phyloP scores from a whole-genome alignment of 2,113 vertebrate species.

The Emydura subglobosa region DNA sequence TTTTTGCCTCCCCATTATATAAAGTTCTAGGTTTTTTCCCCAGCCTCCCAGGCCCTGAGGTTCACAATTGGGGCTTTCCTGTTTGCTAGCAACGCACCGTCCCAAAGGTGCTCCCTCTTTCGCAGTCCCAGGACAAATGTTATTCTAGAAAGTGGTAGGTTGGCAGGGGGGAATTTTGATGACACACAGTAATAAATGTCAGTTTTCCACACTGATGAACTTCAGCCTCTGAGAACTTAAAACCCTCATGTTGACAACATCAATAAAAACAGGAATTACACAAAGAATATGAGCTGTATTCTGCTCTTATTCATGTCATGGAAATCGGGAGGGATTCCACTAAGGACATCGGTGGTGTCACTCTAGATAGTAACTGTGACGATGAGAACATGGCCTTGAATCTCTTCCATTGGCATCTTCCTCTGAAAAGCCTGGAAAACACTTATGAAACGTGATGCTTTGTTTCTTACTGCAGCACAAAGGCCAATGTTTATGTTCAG shows the following conservation, averaged over 20 bases:
- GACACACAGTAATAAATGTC: not conserved
- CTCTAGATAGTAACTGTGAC: not conserved
- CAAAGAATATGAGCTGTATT: not conserved
- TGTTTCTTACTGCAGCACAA: not conserved
- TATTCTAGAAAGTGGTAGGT: not conserved
- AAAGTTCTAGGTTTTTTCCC: not conserved
- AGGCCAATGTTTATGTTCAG: not conserved
- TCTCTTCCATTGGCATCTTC: not conserved
- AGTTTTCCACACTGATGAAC: not conserved
- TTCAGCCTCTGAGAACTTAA: not conserved
- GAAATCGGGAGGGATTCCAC: not conserved
- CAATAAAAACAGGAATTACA: not conserved
- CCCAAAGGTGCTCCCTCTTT: not conserved
- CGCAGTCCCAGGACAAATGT: not conserved
- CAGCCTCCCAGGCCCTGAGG: not conserved
- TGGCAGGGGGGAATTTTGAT: not conserved
- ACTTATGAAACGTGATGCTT: rapidly evolving
- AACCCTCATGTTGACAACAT: not conserved
- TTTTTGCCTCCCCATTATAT: not conserved
- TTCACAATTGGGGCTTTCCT: not conserved
- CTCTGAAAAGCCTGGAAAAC: not conserved
- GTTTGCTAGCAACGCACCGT: not conserved
- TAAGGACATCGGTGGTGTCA: not conserved
- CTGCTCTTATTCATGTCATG: not conserved
- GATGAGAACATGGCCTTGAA: not conserved